Evolutionary conservation across 1,140 invertebrate species (phyloP).

Genomic region (Zophobas atratus): DNA sequence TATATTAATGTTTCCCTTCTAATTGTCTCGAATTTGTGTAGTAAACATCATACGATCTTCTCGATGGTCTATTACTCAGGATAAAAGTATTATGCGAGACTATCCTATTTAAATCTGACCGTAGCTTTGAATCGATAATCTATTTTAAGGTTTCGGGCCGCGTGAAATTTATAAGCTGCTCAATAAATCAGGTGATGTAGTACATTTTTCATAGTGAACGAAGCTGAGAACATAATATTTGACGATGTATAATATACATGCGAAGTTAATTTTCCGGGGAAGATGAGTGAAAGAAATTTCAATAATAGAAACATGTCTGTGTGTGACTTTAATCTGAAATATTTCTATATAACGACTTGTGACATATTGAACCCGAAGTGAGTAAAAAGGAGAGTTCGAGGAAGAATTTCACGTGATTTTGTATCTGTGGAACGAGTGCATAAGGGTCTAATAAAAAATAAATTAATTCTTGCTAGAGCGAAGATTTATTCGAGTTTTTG

Average conservation of each 20-base stretch:
- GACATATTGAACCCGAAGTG: constrained; percentile 35
- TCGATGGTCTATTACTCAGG: background rate
- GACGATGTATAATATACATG: background rate
- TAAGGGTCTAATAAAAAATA: background rate
- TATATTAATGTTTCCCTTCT: too few species aligned
- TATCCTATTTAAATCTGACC: constrained; percentile 32
- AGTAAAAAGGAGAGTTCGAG: constrained; percentile 27
- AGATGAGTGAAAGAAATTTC: constrained; percentile 5
- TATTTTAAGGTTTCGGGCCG: constrained; percentile 14
- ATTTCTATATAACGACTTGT: constrained; percentile 12
- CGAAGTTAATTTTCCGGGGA: constrained; percentile 20
- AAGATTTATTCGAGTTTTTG: constrained; percentile 12
- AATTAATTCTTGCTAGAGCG: constrained; percentile 10
- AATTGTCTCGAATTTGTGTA: too few species aligned
- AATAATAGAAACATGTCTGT: constrained; percentile 20
- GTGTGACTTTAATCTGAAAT: constrained; percentile 12
- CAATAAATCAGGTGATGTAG: background rate
- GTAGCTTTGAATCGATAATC: constrained; percentile 29
- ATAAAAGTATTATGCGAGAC: background rate
- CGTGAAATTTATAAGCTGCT: constrained; percentile 19
- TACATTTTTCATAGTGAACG: background rate
- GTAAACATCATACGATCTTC: background rate
- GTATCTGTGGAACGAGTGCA: background rate
- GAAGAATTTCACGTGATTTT: constrained; percentile 1
- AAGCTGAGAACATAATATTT: constrained; percentile 1